Evolutionary conservation across 2,888 invertebrate species (phyloP).

Genomic region (Sarcophaga subvicina): DNA sequence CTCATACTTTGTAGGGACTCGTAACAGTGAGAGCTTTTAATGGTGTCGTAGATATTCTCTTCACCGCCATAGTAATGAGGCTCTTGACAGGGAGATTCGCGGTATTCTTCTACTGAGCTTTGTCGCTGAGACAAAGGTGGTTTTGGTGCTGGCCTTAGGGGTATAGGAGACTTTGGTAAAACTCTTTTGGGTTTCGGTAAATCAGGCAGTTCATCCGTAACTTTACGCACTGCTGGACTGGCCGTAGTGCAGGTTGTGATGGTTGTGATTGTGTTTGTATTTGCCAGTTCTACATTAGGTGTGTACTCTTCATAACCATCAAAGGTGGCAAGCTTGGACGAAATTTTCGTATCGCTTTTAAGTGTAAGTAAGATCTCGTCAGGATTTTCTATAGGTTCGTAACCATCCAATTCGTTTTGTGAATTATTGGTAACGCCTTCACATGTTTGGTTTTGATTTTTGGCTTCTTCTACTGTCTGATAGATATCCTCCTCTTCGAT

Average conservation of each 20-base stretch:
- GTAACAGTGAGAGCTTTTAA: slow-evolving; percentile 83
- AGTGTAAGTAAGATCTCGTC: not conserved
- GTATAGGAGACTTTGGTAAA: slow-evolving; percentile 74
- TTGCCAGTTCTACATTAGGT: slow-evolving; percentile 67
- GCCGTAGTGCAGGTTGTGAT: slow-evolving; percentile 52
- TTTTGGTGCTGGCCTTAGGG: slow-evolving; percentile 71
- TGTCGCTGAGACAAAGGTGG: slow-evolving; percentile 67
- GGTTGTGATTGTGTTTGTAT: slow-evolving; percentile 11
- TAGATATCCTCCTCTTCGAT: not conserved
- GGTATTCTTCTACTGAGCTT: slow-evolving; percentile 41
- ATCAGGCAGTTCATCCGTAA: slow-evolving; percentile 77
- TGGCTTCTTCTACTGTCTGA: slow-evolving; percentile 72
- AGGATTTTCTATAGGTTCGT: slow-evolving; percentile 48
- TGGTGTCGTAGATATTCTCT: slow-evolving; percentile 86
- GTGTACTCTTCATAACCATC: slow-evolving; percentile 80
- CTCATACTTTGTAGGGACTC: slow-evolving; percentile 74
- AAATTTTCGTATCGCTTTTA: not conserved
- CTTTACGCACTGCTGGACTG: slow-evolving; percentile 74
- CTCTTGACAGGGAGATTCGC: slow-evolving; percentile 49
- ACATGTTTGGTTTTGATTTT: slow-evolving; percentile 76
- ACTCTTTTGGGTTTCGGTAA: slow-evolving; percentile 79
- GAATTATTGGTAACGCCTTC: not conserved
- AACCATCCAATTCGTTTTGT: slow-evolving; percentile 48
- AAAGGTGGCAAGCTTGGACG: slow-evolving; percentile 54
- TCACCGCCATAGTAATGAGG: slow-evolving; percentile 77